These are phyloP conservation scores for Capitella teleta DNA, from an alignment of 1,140 invertebrate species.

Conservation along the genomic window DNA sequence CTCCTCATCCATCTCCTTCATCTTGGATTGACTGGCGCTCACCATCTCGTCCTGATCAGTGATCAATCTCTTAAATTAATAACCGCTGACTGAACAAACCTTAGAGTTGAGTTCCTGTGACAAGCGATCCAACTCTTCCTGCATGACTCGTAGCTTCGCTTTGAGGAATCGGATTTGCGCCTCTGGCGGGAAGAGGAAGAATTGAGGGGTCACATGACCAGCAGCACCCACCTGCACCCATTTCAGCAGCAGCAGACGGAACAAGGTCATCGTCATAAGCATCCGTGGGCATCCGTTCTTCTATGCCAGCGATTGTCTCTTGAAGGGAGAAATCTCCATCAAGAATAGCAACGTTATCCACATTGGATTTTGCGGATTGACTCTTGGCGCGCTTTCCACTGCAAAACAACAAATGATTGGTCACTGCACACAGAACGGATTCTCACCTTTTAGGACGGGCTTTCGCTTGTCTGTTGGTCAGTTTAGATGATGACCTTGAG, in stretches of 20 bases:
- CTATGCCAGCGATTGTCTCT: slow-evolving; percentile 25
- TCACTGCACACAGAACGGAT: not conserved
- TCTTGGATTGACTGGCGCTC: not conserved
- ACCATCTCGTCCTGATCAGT: no score
- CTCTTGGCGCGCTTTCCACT: not conserved
- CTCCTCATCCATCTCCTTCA: slow-evolving; percentile 31
- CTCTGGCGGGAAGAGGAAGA: slow-evolving; percentile 19
- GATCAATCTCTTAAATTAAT: no score
- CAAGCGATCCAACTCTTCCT: slow-evolving; percentile 35
- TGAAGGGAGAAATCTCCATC: slow-evolving; percentile 26
- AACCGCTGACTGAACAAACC: slow-evolving; percentile 12
- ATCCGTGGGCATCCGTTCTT: slow-evolving; percentile 14
- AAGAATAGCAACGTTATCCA: slow-evolving; percentile 27
- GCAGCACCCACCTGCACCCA: slow-evolving; percentile 27
- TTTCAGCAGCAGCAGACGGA: slow-evolving; percentile 29
- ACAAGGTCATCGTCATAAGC: slow-evolving; percentile 26
- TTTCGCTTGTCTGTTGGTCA: not conserved
- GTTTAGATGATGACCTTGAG: not conserved
- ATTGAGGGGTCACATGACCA: not conserved
- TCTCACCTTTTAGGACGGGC: not conserved
- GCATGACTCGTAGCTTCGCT: slow-evolving; percentile 38
- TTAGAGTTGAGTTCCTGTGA: slow-evolving; percentile 30
- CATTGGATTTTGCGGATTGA: not conserved
- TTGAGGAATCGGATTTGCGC: slow-evolving; percentile 39
- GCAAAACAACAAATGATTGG: not conserved